phyloP scores from a whole-genome alignment of 1,140 invertebrate species.

The Drosophila orena region DNA sequence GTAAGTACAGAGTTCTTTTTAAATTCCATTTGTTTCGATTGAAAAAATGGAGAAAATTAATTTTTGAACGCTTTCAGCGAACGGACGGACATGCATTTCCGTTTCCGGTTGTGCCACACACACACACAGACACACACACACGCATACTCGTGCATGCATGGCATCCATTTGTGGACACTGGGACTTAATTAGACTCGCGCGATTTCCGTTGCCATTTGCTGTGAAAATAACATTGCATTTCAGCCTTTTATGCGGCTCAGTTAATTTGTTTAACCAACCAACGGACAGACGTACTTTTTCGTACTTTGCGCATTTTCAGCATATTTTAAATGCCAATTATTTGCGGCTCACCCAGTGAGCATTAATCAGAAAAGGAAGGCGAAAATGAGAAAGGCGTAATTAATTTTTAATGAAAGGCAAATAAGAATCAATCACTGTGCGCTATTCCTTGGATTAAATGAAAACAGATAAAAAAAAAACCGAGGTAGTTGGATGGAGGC shows the following conservation, averaged over 20 bases:
- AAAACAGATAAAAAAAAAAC: slow-evolving; percentile 8
- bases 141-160: not conserved
- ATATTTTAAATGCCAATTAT: slow-evolving; percentile 82
- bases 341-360: slow-evolving; percentile 61
- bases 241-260: slow-evolving; percentile 56
- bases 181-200: slow-evolving; percentile 50
- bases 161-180: slow-evolving; percentile 19
- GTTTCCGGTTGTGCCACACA: slow-evolving; percentile 22
- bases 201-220: slow-evolving; percentile 38
- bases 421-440: slow-evolving; percentile 61
- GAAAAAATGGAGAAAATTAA: slow-evolving; percentile 18
- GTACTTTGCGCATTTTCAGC: slow-evolving; percentile 75
- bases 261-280: slow-evolving; percentile 71
- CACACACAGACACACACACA: not conserved
- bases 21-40: slow-evolving; percentile 29
- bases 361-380: slow-evolving; percentile 40
- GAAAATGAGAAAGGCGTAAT: slow-evolving; percentile 57
- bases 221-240: slow-evolving; percentile 37
- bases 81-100: slow-evolving; percentile 21
- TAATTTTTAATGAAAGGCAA: slow-evolving; percentile 83
- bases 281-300: slow-evolving; percentile 11
- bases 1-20: slow-evolving; percentile 2
- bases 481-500: not conserved
- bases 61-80: slow-evolving; percentile 26
- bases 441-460: slow-evolving; percentile 44